phyloP scores from a whole-genome alignment of 2,888 invertebrate genomes.

The Tridacna crocea region DNA sequence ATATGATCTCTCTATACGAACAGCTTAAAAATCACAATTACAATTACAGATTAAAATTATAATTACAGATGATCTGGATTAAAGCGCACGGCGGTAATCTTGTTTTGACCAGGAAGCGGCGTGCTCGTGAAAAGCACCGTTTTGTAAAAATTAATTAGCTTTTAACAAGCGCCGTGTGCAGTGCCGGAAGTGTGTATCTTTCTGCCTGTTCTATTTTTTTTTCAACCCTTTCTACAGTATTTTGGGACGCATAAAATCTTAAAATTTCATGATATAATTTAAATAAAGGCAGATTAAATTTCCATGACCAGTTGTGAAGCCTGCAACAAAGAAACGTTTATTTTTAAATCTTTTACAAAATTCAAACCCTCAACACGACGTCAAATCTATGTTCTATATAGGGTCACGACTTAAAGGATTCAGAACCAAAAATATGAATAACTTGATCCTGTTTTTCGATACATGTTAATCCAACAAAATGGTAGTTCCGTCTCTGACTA shows the following conservation, averaged over 20 bases:
- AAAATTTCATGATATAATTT: no score
- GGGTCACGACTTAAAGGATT: background rate
- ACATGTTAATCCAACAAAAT: conserved; percentile 7
- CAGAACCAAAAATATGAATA: background rate
- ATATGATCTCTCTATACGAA: no score
- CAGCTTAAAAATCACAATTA: no score
- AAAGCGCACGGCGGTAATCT: background rate
- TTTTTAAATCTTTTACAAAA: background rate
- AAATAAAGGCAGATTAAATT: no score
- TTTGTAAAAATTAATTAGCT: conserved; percentile 2
- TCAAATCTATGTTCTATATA: no score
- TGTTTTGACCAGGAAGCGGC: conserved; percentile 1
- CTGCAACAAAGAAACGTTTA: background rate
- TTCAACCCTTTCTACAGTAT: background rate
- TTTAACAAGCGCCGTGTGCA: background rate
- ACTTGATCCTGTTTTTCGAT: background rate
- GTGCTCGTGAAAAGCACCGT: conserved; percentile 10
- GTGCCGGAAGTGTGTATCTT: background rate
- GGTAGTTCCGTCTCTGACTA: background rate
- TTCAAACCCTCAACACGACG: background rate
- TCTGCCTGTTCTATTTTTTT: background rate
- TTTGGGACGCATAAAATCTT: no score
- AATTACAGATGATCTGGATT: conserved; percentile 21
- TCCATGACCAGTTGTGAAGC: background rate
- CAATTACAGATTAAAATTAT: background rate